phyloP scores from a whole-genome alignment of 2,797 vertebrate species.

The Mormyrops attenuatus region DNA sequence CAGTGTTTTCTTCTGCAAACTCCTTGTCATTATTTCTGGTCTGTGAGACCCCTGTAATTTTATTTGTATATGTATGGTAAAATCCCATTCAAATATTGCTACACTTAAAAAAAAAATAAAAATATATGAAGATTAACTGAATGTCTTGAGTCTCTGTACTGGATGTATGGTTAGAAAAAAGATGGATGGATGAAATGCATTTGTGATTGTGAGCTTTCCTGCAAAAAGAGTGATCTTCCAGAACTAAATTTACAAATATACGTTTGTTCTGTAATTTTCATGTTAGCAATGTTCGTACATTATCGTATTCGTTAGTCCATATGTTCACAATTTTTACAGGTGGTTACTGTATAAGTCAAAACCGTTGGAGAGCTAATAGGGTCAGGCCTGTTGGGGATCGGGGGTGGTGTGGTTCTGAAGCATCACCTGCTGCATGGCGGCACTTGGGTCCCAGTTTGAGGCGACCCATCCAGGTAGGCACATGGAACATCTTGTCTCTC shows the following conservation, averaged over 20 bases:
- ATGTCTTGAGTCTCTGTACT: not conserved
- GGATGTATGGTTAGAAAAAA: not conserved
- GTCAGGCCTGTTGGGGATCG: not conserved
- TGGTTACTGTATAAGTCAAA: not conserved
- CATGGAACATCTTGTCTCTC: not conserved
- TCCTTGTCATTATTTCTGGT: not conserved
- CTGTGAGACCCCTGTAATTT: not conserved
- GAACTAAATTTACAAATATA: not conserved
- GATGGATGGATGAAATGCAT: not conserved
- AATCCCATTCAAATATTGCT: not conserved
- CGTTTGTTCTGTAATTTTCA: not conserved
- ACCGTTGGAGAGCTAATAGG: not conserved
- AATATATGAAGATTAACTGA: not conserved
- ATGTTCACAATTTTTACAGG: not conserved
- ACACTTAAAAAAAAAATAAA: not conserved
- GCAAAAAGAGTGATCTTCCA: not conserved
- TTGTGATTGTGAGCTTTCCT: not conserved
- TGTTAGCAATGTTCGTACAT: not conserved
- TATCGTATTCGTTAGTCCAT: not conserved
- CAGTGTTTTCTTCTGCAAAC: not conserved
- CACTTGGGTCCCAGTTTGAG: not conserved
- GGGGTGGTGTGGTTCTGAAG: not conserved
- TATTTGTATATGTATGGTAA: not conserved
- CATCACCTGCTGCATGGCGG: not conserved
- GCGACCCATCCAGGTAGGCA: not conserved